These are phyloP conservation scores for Nyctereutes procyonoides DNA, from an alignment of 2,113 vertebrate genomes.

Conservation along the genomic window DNA sequence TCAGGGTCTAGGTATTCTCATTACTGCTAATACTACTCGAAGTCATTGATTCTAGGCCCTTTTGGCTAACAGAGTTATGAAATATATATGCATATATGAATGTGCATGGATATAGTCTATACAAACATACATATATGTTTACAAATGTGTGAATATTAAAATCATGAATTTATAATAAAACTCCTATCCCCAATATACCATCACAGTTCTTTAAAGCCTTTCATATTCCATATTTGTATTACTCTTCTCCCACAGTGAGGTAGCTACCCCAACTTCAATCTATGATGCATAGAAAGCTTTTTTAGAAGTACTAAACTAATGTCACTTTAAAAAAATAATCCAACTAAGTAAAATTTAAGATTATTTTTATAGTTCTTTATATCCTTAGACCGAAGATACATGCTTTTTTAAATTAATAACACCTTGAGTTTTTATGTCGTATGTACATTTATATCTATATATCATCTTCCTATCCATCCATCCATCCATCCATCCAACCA, in stretches of 20 bases:
- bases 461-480: not conserved
- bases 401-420: not conserved
- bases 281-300: not conserved
- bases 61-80: not conserved
- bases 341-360: not conserved
- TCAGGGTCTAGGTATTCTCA: not conserved
- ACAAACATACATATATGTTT: not conserved
- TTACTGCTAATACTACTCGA: not conserved
- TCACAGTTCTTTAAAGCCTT: not conserved
- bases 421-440: not conserved
- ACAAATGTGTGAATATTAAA: not conserved
- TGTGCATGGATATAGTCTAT: not conserved
- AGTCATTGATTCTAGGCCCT: not conserved
- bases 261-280: not conserved
- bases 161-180: conserved; percentile 3
- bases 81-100: not conserved
- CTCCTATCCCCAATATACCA: not conserved
- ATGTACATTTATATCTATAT: not conserved
- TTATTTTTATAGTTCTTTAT: not conserved
- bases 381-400: not conserved
- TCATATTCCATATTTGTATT: not conserved
- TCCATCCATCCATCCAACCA: not conserved
- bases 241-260: not conserved
- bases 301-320: not conserved
- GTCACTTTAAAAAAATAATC: not conserved